Evolutionary conservation across 2,888 invertebrate species (phyloP), one percentile per base, ranked within the genome.

Genomic region (Pandemis cinnamomeana): DNA sequence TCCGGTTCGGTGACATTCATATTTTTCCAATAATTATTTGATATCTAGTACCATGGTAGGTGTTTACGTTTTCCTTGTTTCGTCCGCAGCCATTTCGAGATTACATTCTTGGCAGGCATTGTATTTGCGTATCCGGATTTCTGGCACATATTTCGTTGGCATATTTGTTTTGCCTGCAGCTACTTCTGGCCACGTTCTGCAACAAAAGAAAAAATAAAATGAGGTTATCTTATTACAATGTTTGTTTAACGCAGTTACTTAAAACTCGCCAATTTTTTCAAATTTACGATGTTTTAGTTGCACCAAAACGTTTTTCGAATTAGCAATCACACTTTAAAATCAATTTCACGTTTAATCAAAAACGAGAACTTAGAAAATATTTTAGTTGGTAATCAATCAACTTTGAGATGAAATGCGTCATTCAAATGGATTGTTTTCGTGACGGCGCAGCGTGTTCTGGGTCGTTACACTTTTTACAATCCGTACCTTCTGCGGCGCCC

Each of bases 61-160:
- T 89, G 88, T 91, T 93, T 93, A 89, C 91, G 90, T 87, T 92
- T 93, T 77, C 92, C 92, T 86, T 91, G 93, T 86, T 89, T 93
- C 78, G 88, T 90, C 84, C 90, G 90, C 84, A 93, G 88, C 93
- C 93, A 93, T 92, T 92, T 92, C 80, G 88, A 91, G 85, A 93
- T 93, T 88, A 93, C 87, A 82, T 91, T 93, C 86, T 91, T 93
- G 91, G 92, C 91, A 86, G 89, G 91, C 91, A 91, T 93, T 89
- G 88, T 89, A 82, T 90, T 89, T 84, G 83, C 85, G 83, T 85
- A 89, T 86, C 88, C 84, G 84, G 83, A 83, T 89, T 86, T 88
- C 85, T 86, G 88, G 87, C 86, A 85, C 93, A 93, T 93, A 81
- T 86, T 91, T 85, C 78, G 83, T 86, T 86, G 84, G 87, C 91